Evolutionary conservation across 2,113 vertebrate species (phyloP).

Genomic region (Lichenostomus cassidix): DNA sequence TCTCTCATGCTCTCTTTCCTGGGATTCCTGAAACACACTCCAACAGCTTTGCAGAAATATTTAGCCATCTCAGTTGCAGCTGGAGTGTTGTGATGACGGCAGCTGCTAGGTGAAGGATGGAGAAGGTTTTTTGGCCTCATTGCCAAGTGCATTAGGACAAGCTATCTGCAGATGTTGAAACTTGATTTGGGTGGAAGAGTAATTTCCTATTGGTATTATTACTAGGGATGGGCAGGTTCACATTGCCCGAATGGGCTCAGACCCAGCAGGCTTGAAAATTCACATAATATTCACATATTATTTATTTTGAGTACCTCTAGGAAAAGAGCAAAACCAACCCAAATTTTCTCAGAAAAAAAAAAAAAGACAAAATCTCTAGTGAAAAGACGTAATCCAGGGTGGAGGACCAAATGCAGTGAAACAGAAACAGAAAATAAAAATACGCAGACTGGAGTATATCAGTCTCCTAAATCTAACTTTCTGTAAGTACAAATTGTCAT

Average conservation of each 20-base stretch:
- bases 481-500: neutral
- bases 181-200: neutral
- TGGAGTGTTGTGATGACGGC: neutral
- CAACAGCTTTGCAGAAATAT: conserved; percentile 8
- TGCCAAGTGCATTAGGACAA: neutral
- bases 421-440: neutral
- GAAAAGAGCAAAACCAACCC: neutral
- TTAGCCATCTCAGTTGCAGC: neutral
- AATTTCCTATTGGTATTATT: neutral
- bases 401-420: neutral
- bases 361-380: neutral
- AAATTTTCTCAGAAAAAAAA: neutral
- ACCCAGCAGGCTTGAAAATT: neutral
- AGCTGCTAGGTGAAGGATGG: conserved; percentile 29
- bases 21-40: conserved; percentile 4
- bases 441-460: neutral
- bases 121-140: neutral
- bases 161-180: conserved; percentile 39
- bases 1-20: neutral
- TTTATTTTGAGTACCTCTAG: neutral
- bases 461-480: neutral
- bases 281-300: neutral
- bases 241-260: neutral
- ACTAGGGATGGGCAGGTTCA: neutral
- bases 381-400: neutral